Percentiles rank a stretch among this genome's conserved stretches.
Evolutionary conservation across 2,113 vertebrate species (phyloP).

Genomic region (Sinocyclocheilus grahami): DNA sequence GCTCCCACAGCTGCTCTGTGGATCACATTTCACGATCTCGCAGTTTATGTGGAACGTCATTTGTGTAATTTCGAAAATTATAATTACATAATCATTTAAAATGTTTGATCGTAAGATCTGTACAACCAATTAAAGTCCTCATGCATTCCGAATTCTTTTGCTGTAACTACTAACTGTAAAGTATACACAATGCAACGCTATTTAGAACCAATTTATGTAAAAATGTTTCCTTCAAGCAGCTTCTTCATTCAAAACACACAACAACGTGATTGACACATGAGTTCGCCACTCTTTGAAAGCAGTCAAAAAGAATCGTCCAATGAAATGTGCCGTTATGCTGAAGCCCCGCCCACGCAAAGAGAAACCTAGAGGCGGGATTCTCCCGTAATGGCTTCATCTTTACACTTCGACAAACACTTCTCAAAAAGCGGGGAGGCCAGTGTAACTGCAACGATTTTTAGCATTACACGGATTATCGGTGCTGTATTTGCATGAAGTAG

Average conservation of each 20-base stretch:
- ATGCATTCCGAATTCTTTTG: background rate
- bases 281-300: constrained; percentile 30
- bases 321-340: background rate
- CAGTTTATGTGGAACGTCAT: background rate
- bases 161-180: background rate
- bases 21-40: background rate
- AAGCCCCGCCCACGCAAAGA: constrained; percentile 46
- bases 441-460: background rate
- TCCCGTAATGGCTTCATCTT: constrained; percentile 34
- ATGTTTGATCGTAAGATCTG: background rate
- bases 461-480: background rate
- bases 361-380: constrained; percentile 52
- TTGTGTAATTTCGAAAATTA: background rate
- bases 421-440: background rate
- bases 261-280: constrained; percentile 9
- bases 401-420: background rate
- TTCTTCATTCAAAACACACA: constrained; percentile 17
- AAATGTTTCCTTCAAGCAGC: constrained; percentile 16
- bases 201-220: background rate
- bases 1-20: background rate
- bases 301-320: constrained; percentile 17
- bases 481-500: background rate
- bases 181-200: background rate
- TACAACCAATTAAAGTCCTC: background rate
- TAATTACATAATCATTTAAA: background rate